A percentile compares a stretch with the other conserved stretches of the same genome.
These are phyloP conservation scores for Drosophila arizonae DNA, from an alignment of 1,140 invertebrate genomes.

Conservation along the genomic window DNA sequence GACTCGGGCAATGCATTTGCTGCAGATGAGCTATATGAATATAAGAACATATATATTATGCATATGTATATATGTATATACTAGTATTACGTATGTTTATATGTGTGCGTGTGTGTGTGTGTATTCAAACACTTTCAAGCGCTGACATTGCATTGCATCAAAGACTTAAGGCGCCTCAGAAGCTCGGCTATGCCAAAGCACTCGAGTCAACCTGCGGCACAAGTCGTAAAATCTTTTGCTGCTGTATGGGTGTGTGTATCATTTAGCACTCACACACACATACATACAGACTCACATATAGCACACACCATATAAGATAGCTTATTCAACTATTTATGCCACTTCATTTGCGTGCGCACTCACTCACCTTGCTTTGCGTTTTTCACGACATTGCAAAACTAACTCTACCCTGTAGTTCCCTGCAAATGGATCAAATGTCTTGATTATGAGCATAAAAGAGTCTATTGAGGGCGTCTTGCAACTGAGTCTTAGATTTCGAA, in stretches of 20 bases:
- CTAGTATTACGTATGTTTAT: neutral
- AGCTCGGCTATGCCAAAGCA: slow-evolving; percentile 3
- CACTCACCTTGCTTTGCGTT: slow-evolving; percentile 1
- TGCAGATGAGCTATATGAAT: slow-evolving; percentile 46
- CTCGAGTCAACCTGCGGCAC: slow-evolving; percentile 12
- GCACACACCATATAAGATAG: slow-evolving; percentile 6
- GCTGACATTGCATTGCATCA: slow-evolving; percentile 2
- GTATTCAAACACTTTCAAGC: neutral
- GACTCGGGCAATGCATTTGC: slow-evolving; percentile 40
- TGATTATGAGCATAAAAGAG: no score
- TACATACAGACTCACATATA: neutral
- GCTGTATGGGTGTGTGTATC: neutral
- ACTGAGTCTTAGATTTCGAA: no score
- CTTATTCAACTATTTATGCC: slow-evolving; percentile 53
- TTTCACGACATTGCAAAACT: neutral
- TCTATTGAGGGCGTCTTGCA: no score
- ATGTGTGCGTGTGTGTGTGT: no score
- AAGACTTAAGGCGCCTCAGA: slow-evolving; percentile 7
- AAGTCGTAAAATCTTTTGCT: neutral
- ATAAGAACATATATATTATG: neutral
- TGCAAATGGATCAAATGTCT: neutral
- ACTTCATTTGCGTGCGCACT: slow-evolving; percentile 47
- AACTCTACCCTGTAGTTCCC: neutral
- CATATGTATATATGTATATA: neutral
- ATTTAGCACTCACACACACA: neutral